These are phyloP conservation scores for Leucopsar rothschildi DNA, from an alignment of 2,113 vertebrate species.

Conservation along the genomic window DNA sequence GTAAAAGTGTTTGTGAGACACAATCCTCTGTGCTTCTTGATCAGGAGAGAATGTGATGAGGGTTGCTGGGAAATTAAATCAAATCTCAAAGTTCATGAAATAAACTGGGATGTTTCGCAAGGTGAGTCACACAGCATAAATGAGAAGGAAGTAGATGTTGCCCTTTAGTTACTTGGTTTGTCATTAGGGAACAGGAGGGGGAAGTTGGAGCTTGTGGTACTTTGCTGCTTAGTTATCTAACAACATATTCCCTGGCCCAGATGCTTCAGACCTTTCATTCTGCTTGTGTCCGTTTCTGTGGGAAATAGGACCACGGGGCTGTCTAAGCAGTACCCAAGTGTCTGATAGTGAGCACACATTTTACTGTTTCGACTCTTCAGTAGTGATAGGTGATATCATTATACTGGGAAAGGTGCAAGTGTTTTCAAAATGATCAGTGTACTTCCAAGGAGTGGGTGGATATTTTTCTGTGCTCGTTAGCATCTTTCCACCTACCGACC, in stretches of 20 bases:
- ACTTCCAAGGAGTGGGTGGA: neutral
- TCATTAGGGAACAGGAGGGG: neutral
- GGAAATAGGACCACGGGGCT: neutral
- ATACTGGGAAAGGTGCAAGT: neutral
- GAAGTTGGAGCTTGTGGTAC: neutral
- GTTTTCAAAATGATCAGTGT: neutral
- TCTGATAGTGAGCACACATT: neutral
- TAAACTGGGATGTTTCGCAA: neutral
- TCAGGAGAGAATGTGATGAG: neutral
- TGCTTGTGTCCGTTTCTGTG: neutral
- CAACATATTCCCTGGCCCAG: neutral
- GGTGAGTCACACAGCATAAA: neutral
- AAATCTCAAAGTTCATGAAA: neutral
- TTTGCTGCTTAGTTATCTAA: neutral
- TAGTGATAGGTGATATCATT: neutral
- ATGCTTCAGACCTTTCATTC: neutral
- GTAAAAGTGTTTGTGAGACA: neutral
- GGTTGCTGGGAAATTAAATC: neutral
- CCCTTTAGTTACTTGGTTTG: neutral
- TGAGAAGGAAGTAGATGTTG: neutral
- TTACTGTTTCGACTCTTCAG: accelerated
- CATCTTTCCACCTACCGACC: neutral
- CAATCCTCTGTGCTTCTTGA: neutral
- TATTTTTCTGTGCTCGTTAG: neutral
- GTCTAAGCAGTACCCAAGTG: neutral